Evolutionary conservation across 2,888 invertebrate species (phyloP), one percentile per base, ranked within the genome.

Genomic region (Agriopis marginaria): DNA sequence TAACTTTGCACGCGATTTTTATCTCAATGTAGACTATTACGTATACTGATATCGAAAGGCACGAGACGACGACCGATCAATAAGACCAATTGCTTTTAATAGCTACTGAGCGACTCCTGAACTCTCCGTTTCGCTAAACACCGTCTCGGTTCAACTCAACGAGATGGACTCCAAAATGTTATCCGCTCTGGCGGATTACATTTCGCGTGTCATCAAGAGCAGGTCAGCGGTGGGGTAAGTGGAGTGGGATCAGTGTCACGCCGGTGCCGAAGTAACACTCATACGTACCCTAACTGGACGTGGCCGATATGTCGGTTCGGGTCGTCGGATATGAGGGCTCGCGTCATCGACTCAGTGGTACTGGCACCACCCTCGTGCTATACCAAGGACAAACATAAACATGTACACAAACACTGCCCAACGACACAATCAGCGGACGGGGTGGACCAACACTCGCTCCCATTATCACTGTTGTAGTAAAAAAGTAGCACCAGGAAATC

Each of bases 201-300:
- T 63, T 60, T 54, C 14, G 47, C n/a, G 47, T 51, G 45, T 55
- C 11, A 7, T 9, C 63, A 65, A 71, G 69, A 76, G 71, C 67
- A 62, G 71, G 56, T 64, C 71, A 76, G 67, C 23, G 70, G 74
- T 75, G 72, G 51, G 60, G 58, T 67, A 56, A 62, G 60, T 70
- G 12, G 75, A 79, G 83, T 87, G 81, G 61, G 45, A 68, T 72
- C 69, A 82, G 85, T 84, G 74, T 72, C 66, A 73, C 71, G 72
- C 88, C 84, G 32, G 91, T 89, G 88, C 82, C 83, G 62, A 39
- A 66, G 73, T 63, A 72, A 89, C 87, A 88, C 87, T 85, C 84
- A 96, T 96, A 98, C 98, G 95, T 98, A 98, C 98, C 98, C 98
- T 95, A 98, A 96, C 95, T 98, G 98, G 94, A 98, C 98, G 94